These are phyloP conservation scores for Catharus fuscescens DNA, from an alignment of 2,113 vertebrate genomes.

Conservation along the genomic window DNA sequence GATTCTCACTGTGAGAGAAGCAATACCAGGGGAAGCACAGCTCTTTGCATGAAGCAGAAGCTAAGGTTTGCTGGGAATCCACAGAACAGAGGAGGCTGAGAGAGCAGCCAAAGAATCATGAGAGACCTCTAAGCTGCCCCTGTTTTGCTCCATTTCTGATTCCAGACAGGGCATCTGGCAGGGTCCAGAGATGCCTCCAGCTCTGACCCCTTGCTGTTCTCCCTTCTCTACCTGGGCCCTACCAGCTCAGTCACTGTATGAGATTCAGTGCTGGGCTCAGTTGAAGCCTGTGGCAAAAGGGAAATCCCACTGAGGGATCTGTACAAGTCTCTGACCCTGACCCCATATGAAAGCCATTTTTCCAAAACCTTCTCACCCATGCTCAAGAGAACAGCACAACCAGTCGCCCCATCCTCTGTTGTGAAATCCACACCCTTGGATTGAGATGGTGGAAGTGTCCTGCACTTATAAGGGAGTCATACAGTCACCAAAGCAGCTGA, in stretches of 20 bases:
- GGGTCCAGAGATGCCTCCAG: background rate
- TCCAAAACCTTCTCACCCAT: background rate
- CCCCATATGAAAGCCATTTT: background rate
- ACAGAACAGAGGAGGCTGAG: background rate
- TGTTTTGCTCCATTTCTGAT: background rate
- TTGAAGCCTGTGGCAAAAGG: background rate
- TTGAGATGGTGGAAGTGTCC: background rate
- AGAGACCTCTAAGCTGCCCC: background rate
- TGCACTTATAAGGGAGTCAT: background rate
- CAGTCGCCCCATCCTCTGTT: background rate
- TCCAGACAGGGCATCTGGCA: background rate
- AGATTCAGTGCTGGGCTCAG: background rate
- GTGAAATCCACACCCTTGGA: background rate
- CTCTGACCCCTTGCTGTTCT: background rate
- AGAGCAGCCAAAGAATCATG: background rate
- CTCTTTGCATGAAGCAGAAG: background rate
- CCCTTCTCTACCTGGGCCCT: background rate
- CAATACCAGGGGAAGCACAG: background rate
- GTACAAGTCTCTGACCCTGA: background rate
- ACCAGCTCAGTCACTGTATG: background rate
- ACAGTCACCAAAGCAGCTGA: background rate
- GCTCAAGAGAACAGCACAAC: background rate
- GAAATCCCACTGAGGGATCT: background rate
- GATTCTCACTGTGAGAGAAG: background rate
- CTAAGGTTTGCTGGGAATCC: background rate